Evolutionary conservation across 2,797 vertebrate genomes (phyloP).

Genomic region (Podargus strigoides): DNA sequence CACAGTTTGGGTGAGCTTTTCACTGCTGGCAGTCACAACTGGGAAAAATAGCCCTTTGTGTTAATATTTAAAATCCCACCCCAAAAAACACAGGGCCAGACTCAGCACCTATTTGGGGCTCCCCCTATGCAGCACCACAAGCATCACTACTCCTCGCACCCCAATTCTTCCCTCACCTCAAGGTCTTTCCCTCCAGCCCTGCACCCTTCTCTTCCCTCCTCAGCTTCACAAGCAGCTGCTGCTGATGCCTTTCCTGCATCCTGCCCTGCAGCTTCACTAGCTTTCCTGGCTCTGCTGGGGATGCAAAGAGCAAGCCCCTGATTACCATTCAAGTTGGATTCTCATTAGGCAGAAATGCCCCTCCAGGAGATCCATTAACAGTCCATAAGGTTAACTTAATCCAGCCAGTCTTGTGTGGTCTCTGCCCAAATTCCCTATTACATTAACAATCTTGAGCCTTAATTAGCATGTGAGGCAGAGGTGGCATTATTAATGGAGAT

Average conservation of each 20-base stretch:
- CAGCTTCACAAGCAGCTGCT: not conserved
- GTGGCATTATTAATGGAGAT: conserved; percentile 51
- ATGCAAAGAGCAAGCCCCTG: not conserved
- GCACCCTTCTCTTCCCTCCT: not conserved
- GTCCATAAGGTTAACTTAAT: conserved; percentile 61
- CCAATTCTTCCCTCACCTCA: not conserved
- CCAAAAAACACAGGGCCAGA: not conserved
- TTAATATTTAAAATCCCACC: not conserved
- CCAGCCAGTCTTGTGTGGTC: conserved; percentile 50
- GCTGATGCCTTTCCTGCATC: not conserved
- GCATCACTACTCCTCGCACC: not conserved
- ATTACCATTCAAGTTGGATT: conserved; percentile 36
- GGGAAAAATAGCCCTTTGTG: not conserved
- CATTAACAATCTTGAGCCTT: conserved; percentile 66
- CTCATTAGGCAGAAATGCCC: conserved; percentile 58
- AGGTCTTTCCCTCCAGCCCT: not conserved
- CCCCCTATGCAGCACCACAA: not conserved
- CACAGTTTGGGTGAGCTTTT: not conserved
- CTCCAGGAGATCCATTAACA: conserved; percentile 50
- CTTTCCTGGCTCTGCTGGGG: not conserved
- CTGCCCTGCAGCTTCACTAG: not conserved
- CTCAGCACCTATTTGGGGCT: rapidly evolving
- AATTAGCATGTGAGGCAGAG: conserved; percentile 64
- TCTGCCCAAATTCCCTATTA: conserved; percentile 52
- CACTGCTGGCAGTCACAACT: not conserved